Percentiles rank a stretch among this genome's conserved stretches.
Conservation (phyloP, 2,113 vertebrate genomes). For the Leucopsar rothschildi region DNA sequence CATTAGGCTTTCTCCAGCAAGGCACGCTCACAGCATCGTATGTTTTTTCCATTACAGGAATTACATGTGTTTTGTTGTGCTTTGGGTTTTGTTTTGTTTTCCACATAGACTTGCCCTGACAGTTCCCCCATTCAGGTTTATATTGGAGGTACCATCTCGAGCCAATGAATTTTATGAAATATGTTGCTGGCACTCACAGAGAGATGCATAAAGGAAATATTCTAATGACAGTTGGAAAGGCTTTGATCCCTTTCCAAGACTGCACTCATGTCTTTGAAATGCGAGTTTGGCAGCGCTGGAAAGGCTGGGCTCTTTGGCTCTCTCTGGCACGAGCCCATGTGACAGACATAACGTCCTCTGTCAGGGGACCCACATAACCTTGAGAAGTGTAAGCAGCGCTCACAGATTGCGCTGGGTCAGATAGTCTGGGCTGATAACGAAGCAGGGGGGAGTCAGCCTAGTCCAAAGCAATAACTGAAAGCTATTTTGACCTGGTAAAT, state of each 20-base stretch:
- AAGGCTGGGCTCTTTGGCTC: conserved; percentile 71
- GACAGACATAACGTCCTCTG: conserved; percentile 72
- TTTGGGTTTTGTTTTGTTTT: conserved; percentile 67
- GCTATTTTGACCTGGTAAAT: conserved; percentile 58
- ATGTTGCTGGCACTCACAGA: conserved; percentile 71
- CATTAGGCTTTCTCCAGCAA: conserved; percentile 19
- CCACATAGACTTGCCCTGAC: conserved; percentile 68
- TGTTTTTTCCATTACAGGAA: conserved; percentile 63
- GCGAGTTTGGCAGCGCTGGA: conserved; percentile 71
- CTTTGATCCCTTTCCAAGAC: conserved; percentile 80
- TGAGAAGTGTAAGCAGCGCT: conserved; percentile 50
- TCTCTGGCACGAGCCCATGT: conserved; percentile 59
- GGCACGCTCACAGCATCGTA: neutral
- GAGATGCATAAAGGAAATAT: conserved; percentile 79
- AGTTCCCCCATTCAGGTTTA: conserved; percentile 69
- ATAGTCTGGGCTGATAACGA: conserved; percentile 44
- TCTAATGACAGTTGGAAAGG: conserved; percentile 76
- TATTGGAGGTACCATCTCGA: conserved; percentile 69
- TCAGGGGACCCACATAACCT: conserved; percentile 68
- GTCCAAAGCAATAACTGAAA: conserved; percentile 38
- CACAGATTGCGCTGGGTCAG: neutral
- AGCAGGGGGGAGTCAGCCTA: conserved; percentile 31
- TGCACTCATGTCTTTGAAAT: conserved; percentile 81
- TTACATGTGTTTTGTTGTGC: conserved; percentile 60
- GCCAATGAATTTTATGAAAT: conserved; percentile 75